Evolutionary conservation across 2,113 vertebrate genomes (phyloP).

Genomic region (Scomber scombrus): DNA sequence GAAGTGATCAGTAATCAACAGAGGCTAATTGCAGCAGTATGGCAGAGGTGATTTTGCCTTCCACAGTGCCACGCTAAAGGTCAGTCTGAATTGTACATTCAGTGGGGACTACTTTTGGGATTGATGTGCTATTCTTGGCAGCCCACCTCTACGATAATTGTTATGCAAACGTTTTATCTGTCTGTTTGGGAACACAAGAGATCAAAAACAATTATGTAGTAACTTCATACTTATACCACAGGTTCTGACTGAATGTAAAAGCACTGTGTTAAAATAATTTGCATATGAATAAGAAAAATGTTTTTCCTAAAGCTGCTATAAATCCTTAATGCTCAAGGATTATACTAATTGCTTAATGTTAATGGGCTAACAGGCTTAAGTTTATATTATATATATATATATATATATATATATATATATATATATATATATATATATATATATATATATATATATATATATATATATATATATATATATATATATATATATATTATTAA

Average conservation of each 20-base stretch:
- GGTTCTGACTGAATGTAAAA: background rate
- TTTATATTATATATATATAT: background rate
- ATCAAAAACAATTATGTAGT: background rate
- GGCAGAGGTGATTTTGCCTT: background rate
- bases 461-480: too few species aligned
- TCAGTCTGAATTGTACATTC: constrained; percentile 26
- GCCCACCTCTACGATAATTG: constrained; percentile 2
- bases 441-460: too few species aligned
- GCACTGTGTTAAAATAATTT: background rate
- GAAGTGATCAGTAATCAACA: constrained; percentile 7
- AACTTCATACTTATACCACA: background rate
- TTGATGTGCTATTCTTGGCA: constrained; percentile 9
- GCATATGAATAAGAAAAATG: background rate
- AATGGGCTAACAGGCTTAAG: background rate
- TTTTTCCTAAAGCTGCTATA: background rate
- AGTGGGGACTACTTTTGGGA: background rate
- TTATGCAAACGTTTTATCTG: background rate
- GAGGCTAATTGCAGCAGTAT: constrained; percentile 10
- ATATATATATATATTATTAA: too few species aligned
- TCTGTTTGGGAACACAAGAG: background rate
- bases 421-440: too few species aligned
- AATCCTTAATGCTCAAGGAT: constrained; percentile 14
- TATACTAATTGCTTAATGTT: constrained; percentile 13
- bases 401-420: too few species aligned
- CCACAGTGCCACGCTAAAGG: constrained; percentile 9